Evolutionary conservation across 2,888 invertebrate genomes (phyloP).

Genomic region (Dorcus parallelipipedus): DNA sequence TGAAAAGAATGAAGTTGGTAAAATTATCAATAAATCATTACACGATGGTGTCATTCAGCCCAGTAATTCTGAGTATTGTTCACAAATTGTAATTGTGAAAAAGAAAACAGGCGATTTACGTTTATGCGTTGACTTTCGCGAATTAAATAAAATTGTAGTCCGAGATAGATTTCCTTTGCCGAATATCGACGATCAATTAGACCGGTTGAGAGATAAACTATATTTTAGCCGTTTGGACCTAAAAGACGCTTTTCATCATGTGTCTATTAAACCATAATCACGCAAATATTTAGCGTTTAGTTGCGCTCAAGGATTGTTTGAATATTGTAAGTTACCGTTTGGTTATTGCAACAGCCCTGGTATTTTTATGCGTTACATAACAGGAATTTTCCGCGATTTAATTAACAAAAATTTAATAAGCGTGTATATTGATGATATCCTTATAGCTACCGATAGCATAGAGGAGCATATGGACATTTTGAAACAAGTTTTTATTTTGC

Average conservation of each 20-base stretch:
- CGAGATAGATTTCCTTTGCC: slow-evolving; percentile 33
- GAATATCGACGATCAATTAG: slow-evolving; percentile 11
- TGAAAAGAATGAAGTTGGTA: slow-evolving; percentile 21
- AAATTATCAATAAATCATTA: slow-evolving; percentile 2
- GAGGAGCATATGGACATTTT: slow-evolving; percentile 22
- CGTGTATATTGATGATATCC: slow-evolving; percentile 29
- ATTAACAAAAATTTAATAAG: slow-evolving; percentile 17
- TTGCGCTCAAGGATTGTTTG: slow-evolving; percentile 29
- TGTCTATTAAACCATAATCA: slow-evolving; percentile 28
- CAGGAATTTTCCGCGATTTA: slow-evolving; percentile 19
- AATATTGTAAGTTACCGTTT: slow-evolving; percentile 31
- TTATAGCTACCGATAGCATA: slow-evolving; percentile 17
- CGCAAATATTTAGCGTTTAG: slow-evolving; percentile 35
- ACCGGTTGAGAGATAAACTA: slow-evolving; percentile 22
- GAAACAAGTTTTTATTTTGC: slow-evolving; percentile 9
- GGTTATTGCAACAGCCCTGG: slow-evolving; percentile 25
- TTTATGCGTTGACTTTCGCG: slow-evolving; percentile 8
- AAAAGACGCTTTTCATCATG: slow-evolving; percentile 37
- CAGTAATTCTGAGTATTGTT: slow-evolving; percentile 12
- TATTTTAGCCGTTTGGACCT: slow-evolving; percentile 36
- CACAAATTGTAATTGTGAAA: slow-evolving; percentile 27
- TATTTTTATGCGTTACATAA: slow-evolving; percentile 29
- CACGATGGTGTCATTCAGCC: slow-evolving; percentile 5
- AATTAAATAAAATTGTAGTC: slow-evolving; percentile 14
- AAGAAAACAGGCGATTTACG: slow-evolving; percentile 23